Conservation (phyloP, 2,888 invertebrate species). For the Nysson spinosus region DNA sequence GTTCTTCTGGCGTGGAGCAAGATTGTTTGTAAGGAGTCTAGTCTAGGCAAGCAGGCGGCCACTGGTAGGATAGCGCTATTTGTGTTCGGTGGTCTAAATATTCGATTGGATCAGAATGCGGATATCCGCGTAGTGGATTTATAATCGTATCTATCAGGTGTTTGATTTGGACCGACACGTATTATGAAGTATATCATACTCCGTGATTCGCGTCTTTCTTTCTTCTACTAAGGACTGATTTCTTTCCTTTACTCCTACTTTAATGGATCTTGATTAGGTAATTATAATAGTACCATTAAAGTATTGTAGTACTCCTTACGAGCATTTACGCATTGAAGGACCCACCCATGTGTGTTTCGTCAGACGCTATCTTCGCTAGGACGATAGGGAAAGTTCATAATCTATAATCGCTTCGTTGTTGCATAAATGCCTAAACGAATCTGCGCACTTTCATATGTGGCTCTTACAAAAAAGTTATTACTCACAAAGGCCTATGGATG, state of each 20-base stretch:
- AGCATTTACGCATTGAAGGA: constrained; percentile 5
- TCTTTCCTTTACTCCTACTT: not conserved
- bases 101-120: constrained; percentile 29
- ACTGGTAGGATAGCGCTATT: constrained; percentile 15
- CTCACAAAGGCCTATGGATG: too few relatives aligned
- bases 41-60: too few relatives aligned
- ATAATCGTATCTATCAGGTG: constrained; percentile 14
- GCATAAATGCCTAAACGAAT: constrained; percentile 30
- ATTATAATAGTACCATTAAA: constrained; percentile 21
- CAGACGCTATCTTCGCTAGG: constrained; percentile 32
- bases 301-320: constrained; percentile 36
- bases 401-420: constrained; percentile 36
- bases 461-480: too few relatives aligned
- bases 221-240: constrained; percentile 2
- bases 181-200: not conserved
- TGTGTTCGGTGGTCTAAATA: constrained; percentile 28
- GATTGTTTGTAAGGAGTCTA: too few relatives aligned
- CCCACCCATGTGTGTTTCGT: constrained; percentile 53
- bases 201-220: constrained; percentile 1
- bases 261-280: constrained; percentile 11
- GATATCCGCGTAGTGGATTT: constrained; percentile 40
- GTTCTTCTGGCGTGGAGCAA: too few relatives aligned
- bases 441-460: not conserved
- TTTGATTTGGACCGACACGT: not conserved
- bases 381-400: constrained; percentile 45